phyloP scores from a whole-genome alignment of 2,113 vertebrate species.

The Leptobrachium ailaonicum region DNA sequence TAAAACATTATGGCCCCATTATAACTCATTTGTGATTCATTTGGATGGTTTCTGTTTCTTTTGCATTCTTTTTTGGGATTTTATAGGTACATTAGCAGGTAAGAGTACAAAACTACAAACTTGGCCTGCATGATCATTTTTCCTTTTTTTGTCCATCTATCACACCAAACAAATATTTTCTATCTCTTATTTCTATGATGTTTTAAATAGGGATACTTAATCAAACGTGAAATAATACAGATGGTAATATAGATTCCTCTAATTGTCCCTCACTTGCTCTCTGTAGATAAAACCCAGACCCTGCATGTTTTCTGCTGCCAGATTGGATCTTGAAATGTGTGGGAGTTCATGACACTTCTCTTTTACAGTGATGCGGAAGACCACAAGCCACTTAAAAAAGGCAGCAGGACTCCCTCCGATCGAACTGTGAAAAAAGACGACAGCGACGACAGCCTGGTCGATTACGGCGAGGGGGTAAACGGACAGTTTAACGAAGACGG shows the following conservation, averaged over 20 bases:
- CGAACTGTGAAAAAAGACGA: slow-evolving; percentile 95
- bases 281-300: background rate
- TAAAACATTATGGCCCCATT: background rate
- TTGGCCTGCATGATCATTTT: slow-evolving; percentile 1
- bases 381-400: slow-evolving; percentile 94
- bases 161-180: background rate
- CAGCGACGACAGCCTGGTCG: slow-evolving; percentile 97
- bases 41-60: slow-evolving; percentile 80
- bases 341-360: slow-evolving; percentile 51
- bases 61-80: slow-evolving; percentile 81
- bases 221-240: too few species aligned
- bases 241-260: background rate
- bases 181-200: too few species aligned
- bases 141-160: background rate
- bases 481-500: slow-evolving; percentile 98
- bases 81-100: slow-evolving; percentile 89
- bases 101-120: slow-evolving; percentile 70
- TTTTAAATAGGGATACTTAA: too few species aligned
- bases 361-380: slow-evolving; percentile 93
- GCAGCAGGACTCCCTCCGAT: slow-evolving; percentile 91
- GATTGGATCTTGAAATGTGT: background rate
- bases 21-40: slow-evolving; percentile 58
- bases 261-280: background rate
- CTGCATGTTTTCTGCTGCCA: background rate
- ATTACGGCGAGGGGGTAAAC: slow-evolving; percentile 96